A percentile compares a stretch with the other conserved stretches of the same genome.
phyloP scores from a whole-genome alignment of 2,888 invertebrate species.

The Zeuzera pyrina region DNA sequence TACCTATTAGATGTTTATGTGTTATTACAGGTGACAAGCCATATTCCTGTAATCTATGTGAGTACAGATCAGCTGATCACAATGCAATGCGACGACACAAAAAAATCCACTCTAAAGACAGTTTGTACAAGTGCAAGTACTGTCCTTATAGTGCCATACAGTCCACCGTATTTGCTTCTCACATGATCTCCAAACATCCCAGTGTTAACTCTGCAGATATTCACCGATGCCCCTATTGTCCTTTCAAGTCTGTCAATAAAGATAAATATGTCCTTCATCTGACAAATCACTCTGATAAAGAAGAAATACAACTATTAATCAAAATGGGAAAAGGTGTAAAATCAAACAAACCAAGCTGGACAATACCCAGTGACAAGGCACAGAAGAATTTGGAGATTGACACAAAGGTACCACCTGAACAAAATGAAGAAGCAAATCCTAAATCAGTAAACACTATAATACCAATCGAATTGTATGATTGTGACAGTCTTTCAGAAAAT shows the following conservation, averaged over 20 bases:
- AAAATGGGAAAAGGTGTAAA: slow-evolving; percentile 50
- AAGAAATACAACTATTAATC: slow-evolving; percentile 44
- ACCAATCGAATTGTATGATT: slow-evolving; percentile 59
- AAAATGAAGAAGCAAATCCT: slow-evolving; percentile 27
- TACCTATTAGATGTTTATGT: too few relatives aligned
- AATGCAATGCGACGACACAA: slow-evolving; percentile 87
- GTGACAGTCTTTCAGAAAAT: slow-evolving; percentile 52
- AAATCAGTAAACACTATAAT: slow-evolving; percentile 46
- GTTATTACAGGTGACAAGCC: slow-evolving; percentile 80
- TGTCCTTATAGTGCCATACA: slow-evolving; percentile 88
- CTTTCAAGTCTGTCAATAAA: slow-evolving; percentile 77
- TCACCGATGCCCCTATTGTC: slow-evolving; percentile 74
- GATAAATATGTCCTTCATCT: slow-evolving; percentile 73
- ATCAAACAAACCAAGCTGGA: slow-evolving; percentile 51
- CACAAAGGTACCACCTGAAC: slow-evolving; percentile 21
- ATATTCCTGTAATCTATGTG: slow-evolving; percentile 82
- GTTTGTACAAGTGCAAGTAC: slow-evolving; percentile 83
- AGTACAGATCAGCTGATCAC: slow-evolving; percentile 83
- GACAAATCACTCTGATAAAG: slow-evolving; percentile 62
- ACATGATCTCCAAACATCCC: slow-evolving; percentile 86
- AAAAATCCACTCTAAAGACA: slow-evolving; percentile 81
- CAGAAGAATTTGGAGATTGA: slow-evolving; percentile 28
- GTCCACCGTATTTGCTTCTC: slow-evolving; percentile 83
- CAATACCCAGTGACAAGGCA: slow-evolving; percentile 45
- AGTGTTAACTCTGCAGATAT: slow-evolving; percentile 75